A percentile compares a stretch with the other conserved stretches of the same genome.
Conservation (phyloP, 2,113 vertebrate species). For the Oncorhynchus clarkii region DNA sequence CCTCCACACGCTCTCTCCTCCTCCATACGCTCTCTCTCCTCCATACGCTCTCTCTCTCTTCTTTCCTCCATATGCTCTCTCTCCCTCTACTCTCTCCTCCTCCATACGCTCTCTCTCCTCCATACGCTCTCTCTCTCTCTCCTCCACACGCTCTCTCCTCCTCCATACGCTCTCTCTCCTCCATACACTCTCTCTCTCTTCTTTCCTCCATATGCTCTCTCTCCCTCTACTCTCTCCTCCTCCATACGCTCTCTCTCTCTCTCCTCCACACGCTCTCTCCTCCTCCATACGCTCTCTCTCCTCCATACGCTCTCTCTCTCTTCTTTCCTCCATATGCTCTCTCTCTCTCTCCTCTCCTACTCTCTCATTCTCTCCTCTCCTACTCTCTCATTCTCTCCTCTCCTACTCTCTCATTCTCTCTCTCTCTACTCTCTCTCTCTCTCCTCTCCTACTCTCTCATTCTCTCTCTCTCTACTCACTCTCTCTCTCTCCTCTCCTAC, state of each 20-base stretch:
- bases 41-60: not conserved
- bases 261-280: too few species aligned
- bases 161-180: not conserved
- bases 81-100: not conserved
- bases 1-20: not conserved
- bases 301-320: not conserved
- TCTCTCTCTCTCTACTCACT: not conserved
- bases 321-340: not conserved
- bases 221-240: too few species aligned
- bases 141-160: not conserved
- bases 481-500: not conserved
- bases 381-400: not conserved
- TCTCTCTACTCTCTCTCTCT: too few species aligned
- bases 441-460: too few species aligned
- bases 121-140: not conserved
- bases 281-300: not conserved
- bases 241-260: too few species aligned
- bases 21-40: not conserved
- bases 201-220: too few species aligned
- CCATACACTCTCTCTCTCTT: not conserved
- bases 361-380: not conserved
- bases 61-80: not conserved
- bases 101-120: not conserved
- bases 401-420: too few species aligned
- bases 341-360: not conserved